phyloP scores from a whole-genome alignment of 2,113 vertebrate species.

The Cyanistes caeruleus region DNA sequence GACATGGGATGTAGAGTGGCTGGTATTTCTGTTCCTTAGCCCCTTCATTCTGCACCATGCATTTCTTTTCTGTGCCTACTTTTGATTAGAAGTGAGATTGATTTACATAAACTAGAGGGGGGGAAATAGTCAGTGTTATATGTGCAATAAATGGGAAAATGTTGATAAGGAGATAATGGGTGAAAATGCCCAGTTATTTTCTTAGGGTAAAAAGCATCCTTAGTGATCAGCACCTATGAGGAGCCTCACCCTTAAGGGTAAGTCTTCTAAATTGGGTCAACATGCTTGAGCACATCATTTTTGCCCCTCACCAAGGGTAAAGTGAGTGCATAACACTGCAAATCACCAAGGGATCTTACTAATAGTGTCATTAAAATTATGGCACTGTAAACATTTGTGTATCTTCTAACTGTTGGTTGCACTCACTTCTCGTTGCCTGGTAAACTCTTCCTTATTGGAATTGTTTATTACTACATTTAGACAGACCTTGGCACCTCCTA shows the following conservation, averaged over 20 bases:
- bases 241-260: not conserved
- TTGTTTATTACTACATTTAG: not conserved
- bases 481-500: not conserved
- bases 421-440: not conserved
- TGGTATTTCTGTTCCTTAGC: not conserved
- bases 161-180: not conserved
- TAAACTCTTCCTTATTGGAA: not conserved
- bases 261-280: not conserved
- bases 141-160: not conserved
- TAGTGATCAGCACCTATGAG: not conserved
- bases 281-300: not conserved
- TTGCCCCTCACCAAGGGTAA: not conserved
- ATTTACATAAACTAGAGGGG: not conserved
- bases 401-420: not conserved
- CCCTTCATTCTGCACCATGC: not conserved
- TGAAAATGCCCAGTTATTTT: not conserved
- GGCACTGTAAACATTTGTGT: not conserved
- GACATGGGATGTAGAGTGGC: not conserved
- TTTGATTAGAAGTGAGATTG: not conserved
- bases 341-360: not conserved
- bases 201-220: not conserved
- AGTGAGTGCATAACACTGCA: not conserved
- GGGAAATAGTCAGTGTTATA: rapidly evolving
- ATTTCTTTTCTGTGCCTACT: not conserved
- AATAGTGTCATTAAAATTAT: not conserved